These are phyloP conservation scores for Dysdera silvatica DNA, from an alignment of 1,140 invertebrate genomes.

Conservation along the genomic window DNA sequence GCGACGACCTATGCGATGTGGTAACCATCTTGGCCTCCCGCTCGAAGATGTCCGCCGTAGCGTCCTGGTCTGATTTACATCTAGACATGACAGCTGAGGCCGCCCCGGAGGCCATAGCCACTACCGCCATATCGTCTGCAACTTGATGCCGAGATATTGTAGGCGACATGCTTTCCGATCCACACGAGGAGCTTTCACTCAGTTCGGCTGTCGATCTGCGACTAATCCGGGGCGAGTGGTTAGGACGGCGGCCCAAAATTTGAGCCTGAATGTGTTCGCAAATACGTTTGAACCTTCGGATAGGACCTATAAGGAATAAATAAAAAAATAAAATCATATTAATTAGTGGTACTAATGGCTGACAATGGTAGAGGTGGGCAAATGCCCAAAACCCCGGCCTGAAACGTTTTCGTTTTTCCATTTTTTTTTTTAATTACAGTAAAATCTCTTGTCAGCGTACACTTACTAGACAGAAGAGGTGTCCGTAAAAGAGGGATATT, in stretches of 20 bases:
- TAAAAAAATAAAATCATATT: neutral
- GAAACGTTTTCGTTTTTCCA: too few species aligned
- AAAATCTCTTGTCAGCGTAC: too few species aligned
- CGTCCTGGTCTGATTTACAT: slow-evolving; percentile 37
- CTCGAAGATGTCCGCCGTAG: slow-evolving; percentile 33
- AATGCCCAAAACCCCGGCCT: too few species aligned
- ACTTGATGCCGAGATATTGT: slow-evolving; percentile 33
- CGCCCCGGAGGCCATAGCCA: neutral
- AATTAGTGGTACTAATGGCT: too few species aligned
- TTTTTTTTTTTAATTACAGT: too few species aligned
- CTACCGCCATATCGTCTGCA: slow-evolving; percentile 31
- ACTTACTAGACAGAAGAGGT: too few species aligned
- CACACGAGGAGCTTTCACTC: slow-evolving; percentile 72
- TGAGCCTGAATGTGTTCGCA: slow-evolving; percentile 93
- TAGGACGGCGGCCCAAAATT: slow-evolving; percentile 56
- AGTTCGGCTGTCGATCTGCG: slow-evolving; percentile 55
- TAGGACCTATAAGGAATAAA: slow-evolving; percentile 61
- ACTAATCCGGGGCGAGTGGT: slow-evolving; percentile 55
- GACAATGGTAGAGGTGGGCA: too few species aligned
- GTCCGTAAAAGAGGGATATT: too few species aligned
- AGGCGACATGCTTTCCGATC: slow-evolving; percentile 60
- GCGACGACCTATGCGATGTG: slow-evolving; percentile 14
- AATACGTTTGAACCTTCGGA: slow-evolving; percentile 84
- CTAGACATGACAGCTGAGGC: slow-evolving; percentile 27
- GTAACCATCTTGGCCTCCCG: slow-evolving; percentile 29